A percentile compares a stretch with the other conserved stretches of the same genome.
These are phyloP conservation scores for Gonocerus acuteangulatus DNA, from an alignment of 2,888 invertebrate species.

Conservation along the genomic window DNA sequence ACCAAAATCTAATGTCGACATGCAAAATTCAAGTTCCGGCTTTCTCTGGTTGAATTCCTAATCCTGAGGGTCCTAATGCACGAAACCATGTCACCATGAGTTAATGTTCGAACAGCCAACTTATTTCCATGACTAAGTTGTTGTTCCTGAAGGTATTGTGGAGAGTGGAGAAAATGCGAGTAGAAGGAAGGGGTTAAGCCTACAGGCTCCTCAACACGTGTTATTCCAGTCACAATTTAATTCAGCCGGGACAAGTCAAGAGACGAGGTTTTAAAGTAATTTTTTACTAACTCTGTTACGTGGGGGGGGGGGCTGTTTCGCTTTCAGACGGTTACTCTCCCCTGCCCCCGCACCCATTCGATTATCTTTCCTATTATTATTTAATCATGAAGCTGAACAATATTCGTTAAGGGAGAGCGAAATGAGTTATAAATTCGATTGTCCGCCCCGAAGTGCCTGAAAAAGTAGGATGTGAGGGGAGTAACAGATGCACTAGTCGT, in stretches of 20 bases:
- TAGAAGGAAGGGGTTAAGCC: background rate
- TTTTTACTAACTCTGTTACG: conserved; percentile 30
- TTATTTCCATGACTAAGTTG: no score
- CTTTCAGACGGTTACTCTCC: conserved; percentile 28
- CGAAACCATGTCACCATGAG: no score
- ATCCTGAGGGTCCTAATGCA: no score
- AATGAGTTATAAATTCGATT: conserved; percentile 40
- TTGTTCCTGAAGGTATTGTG: conserved; percentile 17
- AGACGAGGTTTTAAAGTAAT: conserved; percentile 31
- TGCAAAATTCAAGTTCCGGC: no score
- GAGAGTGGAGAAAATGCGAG: no score
- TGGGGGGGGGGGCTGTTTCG: conserved; percentile 26
- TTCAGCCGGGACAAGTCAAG: conserved; percentile 14
- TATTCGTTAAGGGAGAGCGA: conserved; percentile 37
- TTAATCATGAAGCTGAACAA: conserved; percentile 37
- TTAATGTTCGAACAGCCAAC: no score
- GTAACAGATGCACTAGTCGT: background rate
- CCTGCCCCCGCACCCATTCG: conserved; percentile 13
- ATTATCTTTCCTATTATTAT: conserved; percentile 37
- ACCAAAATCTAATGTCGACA: no score
- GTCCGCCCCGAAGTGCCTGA: conserved; percentile 5
- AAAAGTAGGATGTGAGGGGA: no score
- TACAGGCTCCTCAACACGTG: conserved; percentile 10
- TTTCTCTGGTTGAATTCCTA: no score
- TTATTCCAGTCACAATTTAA: conserved; percentile 28